phyloP scores from a whole-genome alignment of 2,888 invertebrate genomes.

The Ceramica pisi region DNA sequence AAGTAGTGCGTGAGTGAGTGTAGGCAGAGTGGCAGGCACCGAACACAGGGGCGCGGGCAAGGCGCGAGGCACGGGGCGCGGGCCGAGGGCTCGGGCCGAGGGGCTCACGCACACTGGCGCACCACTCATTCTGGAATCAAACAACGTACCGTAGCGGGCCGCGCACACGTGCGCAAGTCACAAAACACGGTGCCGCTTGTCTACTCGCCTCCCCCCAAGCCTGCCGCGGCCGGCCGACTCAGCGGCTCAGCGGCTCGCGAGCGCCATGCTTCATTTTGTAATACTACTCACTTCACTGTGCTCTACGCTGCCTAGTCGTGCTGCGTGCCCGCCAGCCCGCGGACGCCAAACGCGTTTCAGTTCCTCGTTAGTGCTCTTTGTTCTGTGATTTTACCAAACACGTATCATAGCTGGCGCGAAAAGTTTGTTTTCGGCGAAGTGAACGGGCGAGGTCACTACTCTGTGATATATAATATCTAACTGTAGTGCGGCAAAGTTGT shows the following conservation, averaged over 20 bases:
- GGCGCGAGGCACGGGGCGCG: conserved; percentile 7
- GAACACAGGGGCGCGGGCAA: conserved; percentile 1
- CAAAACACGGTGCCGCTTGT: conserved; percentile 74
- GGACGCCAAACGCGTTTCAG: conserved; percentile 74
- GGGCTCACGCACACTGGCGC: conserved; percentile 76
- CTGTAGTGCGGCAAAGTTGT: conserved; percentile 65
- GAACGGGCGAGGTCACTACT: conserved; percentile 82
- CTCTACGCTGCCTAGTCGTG: conserved; percentile 81
- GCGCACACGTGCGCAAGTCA: conserved; percentile 79
- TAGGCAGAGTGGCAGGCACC: conserved; percentile 27
- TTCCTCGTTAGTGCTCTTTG: conserved; percentile 75
- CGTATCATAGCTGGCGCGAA: conserved; percentile 68
- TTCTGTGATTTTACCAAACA: conserved; percentile 72
- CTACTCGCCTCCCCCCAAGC: conserved; percentile 70
- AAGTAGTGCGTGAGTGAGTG: conserved; percentile 6
- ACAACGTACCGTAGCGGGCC: conserved; percentile 70
- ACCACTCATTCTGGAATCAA: conserved; percentile 70
- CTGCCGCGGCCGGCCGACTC: conserved; percentile 66
- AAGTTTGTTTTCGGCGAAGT: conserved; percentile 73
- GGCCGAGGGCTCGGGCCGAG: conserved; percentile 64
- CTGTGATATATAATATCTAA: conserved; percentile 58
- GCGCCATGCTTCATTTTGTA: conserved; percentile 79
- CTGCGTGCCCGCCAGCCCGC: conserved; percentile 78
- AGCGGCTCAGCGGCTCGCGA: conserved; percentile 51
- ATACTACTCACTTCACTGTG: conserved; percentile 78